A percentile compares a stretch with the other conserved stretches of the same genome.
Evolutionary conservation across 2,888 invertebrate genomes (phyloP).

Genomic region (Loripinus fragilis): DNA sequence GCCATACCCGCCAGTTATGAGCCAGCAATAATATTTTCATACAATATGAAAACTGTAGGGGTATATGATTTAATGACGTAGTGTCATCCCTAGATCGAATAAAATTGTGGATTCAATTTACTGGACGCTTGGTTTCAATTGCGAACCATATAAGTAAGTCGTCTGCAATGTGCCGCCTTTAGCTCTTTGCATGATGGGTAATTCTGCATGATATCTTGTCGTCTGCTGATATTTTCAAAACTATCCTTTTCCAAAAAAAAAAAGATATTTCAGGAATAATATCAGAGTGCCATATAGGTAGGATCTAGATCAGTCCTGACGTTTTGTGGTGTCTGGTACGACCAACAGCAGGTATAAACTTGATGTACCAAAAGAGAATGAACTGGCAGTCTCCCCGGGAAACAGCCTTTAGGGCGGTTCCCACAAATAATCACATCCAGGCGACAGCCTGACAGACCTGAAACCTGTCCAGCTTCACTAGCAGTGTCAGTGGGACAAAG

Average conservation of each 20-base stretch:
- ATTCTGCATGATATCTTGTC: background rate
- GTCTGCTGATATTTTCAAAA: background rate
- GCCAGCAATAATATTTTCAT: conserved; percentile 13
- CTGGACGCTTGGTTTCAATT: background rate
- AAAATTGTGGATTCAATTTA: background rate
- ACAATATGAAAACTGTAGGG: conserved; percentile 6
- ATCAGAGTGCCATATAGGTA: background rate
- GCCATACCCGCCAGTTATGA: background rate
- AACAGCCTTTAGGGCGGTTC: too few species aligned
- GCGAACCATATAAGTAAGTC: background rate
- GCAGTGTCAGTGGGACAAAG: too few species aligned
- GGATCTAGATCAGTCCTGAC: too few species aligned
- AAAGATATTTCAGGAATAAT: background rate
- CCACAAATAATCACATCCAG: too few species aligned
- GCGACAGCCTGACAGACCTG: too few species aligned
- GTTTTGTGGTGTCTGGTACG: too few species aligned
- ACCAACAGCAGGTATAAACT: too few species aligned
- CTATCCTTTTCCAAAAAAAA: background rate
- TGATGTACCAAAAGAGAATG: too few species aligned
- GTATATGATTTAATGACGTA: background rate
- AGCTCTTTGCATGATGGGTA: background rate
- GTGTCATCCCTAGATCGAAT: background rate
- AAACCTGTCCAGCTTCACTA: too few species aligned
- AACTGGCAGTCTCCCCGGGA: too few species aligned
- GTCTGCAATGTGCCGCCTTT: background rate